Evolutionary conservation across 2,888 invertebrate species (phyloP), one percentile per base, ranked within the genome.

Genomic region (Piscicola geometra): DNA sequence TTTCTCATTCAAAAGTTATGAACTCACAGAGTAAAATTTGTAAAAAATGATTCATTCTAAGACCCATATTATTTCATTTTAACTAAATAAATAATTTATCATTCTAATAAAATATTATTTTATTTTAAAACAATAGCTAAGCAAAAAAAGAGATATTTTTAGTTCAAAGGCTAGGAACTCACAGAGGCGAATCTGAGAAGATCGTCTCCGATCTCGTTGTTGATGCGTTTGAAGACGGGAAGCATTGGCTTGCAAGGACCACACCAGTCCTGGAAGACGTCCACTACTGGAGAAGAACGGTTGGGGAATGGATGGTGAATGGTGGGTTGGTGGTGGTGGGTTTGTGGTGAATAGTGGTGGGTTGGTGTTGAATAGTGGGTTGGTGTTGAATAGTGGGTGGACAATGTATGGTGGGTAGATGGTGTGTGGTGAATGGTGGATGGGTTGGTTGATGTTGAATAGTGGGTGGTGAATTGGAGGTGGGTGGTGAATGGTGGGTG

Each of bases 191-290:
- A 88, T 78, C 90, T 90, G 68, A 95, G 87, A 82, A 90, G 86
- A 82, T 93, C 92, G 76, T 93, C 94, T 9, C 93, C 93, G 28
- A 92, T 86, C 86, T 94, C 94, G 81, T 94, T 88, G 85, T 94
- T 94, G 79, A 94, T 88, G 86, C 92, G 92, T 84, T 92, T 91
- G 81, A 95, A 88, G 83, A 90, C 91, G 69, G 91, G 91, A 73
- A 91, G 88, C 91, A 94, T 92, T 35, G 92, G 93, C 76, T 89
- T 85, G 83, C 94, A 94, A 0, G 94, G 93, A 0, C 94, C 94
- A 83, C 93, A 92, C 94, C 94, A 95, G 78, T 92, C 92, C 9
- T 93, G 91, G 85, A 92, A 94, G 21, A 94, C 89, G 84, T 95
- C 94, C 76, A 93, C 88, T 77, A 95, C 92, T 91, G 84, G 68